Conservation (phyloP, 2,888 invertebrate species). For the Macrophya annulata region DNA sequence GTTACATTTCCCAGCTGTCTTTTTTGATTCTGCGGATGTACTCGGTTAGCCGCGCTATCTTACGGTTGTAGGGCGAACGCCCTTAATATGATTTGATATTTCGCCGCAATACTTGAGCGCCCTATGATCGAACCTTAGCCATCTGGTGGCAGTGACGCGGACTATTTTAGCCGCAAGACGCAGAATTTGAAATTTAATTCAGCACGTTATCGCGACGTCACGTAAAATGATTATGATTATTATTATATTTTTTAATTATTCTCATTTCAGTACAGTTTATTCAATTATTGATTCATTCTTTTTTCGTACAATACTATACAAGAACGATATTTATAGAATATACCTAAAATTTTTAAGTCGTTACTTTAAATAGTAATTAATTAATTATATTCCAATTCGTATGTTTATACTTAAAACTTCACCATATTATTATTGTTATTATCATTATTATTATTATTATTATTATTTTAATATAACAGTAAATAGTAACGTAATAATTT, state of each 20-base stretch:
- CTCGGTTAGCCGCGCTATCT: constrained; percentile 66
- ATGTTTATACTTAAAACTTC: constrained; percentile 60
- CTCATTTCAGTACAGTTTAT: constrained; percentile 65
- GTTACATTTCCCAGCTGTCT: constrained; percentile 76
- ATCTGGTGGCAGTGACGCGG: background rate
- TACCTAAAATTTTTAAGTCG: constrained; percentile 32
- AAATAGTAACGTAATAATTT: constrained; percentile 62
- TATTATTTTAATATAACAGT: constrained; percentile 60
- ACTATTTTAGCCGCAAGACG: background rate
- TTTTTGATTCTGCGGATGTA: constrained; percentile 76
- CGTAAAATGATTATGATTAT: too few species aligned
- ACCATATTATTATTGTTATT: constrained; percentile 58
- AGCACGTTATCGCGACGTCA: constrained; percentile 8
- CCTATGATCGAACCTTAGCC: background rate
- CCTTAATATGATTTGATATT: background rate
- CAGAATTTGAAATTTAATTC: background rate
- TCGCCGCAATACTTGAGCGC: background rate
- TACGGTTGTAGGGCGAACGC: constrained; percentile 55
- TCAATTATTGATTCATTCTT: constrained; percentile 57
- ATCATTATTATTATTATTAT: constrained; percentile 58
- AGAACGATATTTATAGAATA: constrained; percentile 41
- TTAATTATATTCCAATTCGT: constrained; percentile 57
- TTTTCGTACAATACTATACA: constrained; percentile 64
- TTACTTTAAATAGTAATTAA: constrained; percentile 63
- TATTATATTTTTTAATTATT: background rate